Evolutionary conservation across 2,113 vertebrate genomes (phyloP).

Genomic region (Serinus canaria): DNA sequence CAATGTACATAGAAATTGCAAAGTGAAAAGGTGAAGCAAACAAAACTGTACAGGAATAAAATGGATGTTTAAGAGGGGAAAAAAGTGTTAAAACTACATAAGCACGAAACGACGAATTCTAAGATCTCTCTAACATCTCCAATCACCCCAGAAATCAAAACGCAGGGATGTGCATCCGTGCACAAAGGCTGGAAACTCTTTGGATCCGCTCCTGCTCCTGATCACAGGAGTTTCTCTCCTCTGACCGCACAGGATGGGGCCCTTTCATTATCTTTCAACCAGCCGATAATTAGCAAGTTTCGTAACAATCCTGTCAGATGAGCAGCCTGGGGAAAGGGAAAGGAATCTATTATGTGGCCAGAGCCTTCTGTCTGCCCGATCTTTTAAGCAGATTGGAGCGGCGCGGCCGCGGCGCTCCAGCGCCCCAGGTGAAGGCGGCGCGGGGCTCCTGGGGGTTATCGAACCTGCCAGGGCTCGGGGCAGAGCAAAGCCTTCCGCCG

Average conservation of each 20-base stretch:
- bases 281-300: constrained; percentile 91
- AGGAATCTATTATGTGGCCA: constrained; percentile 63
- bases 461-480: constrained; percentile 84
- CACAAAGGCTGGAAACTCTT: constrained; percentile 11
- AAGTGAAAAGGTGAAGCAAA: neutral
- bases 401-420: constrained; percentile 63
- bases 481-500: constrained; percentile 82
- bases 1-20: neutral
- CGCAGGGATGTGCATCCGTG: neutral
- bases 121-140: neutral
- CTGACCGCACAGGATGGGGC: constrained; percentile 71
- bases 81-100: neutral
- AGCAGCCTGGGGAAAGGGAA: constrained; percentile 59
- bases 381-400: constrained; percentile 76
- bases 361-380: constrained; percentile 69
- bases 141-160: neutral
- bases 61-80: neutral
- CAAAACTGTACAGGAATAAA: neutral
- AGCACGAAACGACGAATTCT: neutral
- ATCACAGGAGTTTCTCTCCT: neutral
- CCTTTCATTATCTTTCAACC: constrained; percentile 88
- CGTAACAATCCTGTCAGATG: constrained; percentile 34
- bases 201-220: neutral
- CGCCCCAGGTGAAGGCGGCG: constrained; percentile 81
- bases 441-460: constrained; percentile 86